Conservation (phyloP, 1,140 invertebrate genomes). For the Drusus annulatus region DNA sequence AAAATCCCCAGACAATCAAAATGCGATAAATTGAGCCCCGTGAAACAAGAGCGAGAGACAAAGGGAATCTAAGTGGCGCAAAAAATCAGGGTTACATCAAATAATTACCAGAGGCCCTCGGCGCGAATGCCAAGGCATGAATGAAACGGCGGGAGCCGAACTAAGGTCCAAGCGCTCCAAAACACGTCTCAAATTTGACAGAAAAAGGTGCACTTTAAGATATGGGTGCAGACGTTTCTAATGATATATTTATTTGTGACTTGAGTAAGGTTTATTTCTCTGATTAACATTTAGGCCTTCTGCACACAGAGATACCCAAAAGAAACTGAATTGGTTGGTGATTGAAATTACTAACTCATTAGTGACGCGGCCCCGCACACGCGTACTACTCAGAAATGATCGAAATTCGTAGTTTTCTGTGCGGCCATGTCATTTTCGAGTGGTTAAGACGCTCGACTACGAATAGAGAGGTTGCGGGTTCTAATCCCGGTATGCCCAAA, state of each 20-base stretch:
- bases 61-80: conserved; percentile 15
- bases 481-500: no score
- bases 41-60: not conserved
- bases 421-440: no score
- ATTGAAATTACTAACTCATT: no score
- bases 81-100: not conserved
- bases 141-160: conserved; percentile 14
- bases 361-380: no score
- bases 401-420: no score
- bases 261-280: not conserved
- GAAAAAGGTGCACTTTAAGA: not conserved
- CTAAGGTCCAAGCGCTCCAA: not conserved
- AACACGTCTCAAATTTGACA: not conserved
- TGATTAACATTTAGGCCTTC: not conserved
- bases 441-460: no score
- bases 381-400: no score
- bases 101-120: not conserved
- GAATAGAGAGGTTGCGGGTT: no score
- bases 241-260: not conserved
- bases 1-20: conserved; percentile 9
- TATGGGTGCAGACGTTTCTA: not conserved
- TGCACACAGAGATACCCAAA: no score
- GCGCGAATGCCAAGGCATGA: conserved; percentile 2
- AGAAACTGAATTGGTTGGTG: no score
- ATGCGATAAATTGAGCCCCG: conserved; percentile 7